Evolutionary conservation across 1,140 invertebrate genomes (phyloP).

Genomic region (Papilio helenus): DNA sequence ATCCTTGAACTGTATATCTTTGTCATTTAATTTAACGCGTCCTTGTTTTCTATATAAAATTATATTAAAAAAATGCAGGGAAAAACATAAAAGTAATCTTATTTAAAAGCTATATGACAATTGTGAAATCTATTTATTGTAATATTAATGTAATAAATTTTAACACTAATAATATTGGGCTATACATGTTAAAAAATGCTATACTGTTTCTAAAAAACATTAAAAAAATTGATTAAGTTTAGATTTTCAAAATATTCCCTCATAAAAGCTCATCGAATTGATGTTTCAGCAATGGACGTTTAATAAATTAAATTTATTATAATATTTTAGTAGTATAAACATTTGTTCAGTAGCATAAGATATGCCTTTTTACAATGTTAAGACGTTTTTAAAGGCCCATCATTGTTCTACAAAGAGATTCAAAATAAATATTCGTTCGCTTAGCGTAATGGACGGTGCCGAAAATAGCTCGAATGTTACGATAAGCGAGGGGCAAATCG

Average conservation of each 20-base stretch:
- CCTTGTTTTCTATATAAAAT: not conserved
- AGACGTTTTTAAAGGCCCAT: conserved; percentile 30
- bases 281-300: not conserved
- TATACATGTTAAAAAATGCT: not conserved
- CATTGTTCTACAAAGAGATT: conserved; percentile 24
- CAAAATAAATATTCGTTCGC: conserved; percentile 34
- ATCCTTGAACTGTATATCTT: conserved; percentile 34
- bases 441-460: conserved; percentile 32
- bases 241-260: not conserved
- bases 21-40: not conserved
- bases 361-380: conserved; percentile 16
- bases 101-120: no score
- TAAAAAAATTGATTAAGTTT: not conserved
- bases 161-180: no score
- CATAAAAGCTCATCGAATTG: not conserved
- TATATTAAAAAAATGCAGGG: no score
- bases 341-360: not conserved
- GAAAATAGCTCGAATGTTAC: conserved; percentile 33
- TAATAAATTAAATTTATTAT: not conserved
- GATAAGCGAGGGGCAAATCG: conserved; percentile 33
- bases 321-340: conserved; percentile 13
- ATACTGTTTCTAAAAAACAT: not conserved
- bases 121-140: no score
- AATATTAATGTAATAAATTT: no score
- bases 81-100: no score